Conservation (phyloP, 2,797 vertebrate genomes). For the Melanogrammus aeglefinus region DNA sequence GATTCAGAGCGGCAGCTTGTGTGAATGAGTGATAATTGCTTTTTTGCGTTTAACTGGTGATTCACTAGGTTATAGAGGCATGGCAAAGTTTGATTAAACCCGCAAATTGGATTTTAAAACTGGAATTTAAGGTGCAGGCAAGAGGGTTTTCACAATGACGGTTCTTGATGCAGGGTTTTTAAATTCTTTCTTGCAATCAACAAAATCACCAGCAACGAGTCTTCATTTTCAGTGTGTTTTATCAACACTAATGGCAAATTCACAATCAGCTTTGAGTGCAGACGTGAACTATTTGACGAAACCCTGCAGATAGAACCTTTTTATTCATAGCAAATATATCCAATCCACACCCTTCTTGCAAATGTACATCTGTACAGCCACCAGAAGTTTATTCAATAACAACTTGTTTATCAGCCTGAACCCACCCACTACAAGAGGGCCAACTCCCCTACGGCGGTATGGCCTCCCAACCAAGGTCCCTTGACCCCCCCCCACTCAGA, state of each 20-base stretch:
- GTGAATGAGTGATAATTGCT: slow-evolving; percentile 70
- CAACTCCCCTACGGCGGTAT: not conserved
- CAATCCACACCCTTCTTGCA: not conserved
- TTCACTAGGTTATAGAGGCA: slow-evolving; percentile 63
- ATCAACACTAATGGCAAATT: slow-evolving; percentile 61
- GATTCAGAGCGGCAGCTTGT: slow-evolving; percentile 46
- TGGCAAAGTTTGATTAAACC: slow-evolving; percentile 67
- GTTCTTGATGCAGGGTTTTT: slow-evolving; percentile 39
- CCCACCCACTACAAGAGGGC: not conserved
- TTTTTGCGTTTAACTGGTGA: slow-evolving; percentile 69
- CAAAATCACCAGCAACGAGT: slow-evolving; percentile 50
- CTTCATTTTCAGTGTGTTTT: slow-evolving; percentile 61
- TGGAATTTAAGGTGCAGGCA: slow-evolving; percentile 49
- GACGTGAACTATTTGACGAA: slow-evolving; percentile 14
- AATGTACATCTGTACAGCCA: not conserved
- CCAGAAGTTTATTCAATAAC: not conserved
- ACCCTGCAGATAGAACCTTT: not conserved
- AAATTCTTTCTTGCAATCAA: slow-evolving; percentile 42
- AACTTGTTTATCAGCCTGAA: not conserved
- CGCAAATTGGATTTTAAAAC: slow-evolving; percentile 66
- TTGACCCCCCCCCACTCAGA: not conserved
- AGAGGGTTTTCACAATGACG: slow-evolving; percentile 25
- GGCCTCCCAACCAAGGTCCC: not conserved
- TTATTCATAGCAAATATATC: not conserved
- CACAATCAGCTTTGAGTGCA: slow-evolving; percentile 52